Evolutionary conservation across 2,797 vertebrate genomes (phyloP), one percentile per base, ranked within the genome.

Genomic region (Phyllotis vaccarum): DNA sequence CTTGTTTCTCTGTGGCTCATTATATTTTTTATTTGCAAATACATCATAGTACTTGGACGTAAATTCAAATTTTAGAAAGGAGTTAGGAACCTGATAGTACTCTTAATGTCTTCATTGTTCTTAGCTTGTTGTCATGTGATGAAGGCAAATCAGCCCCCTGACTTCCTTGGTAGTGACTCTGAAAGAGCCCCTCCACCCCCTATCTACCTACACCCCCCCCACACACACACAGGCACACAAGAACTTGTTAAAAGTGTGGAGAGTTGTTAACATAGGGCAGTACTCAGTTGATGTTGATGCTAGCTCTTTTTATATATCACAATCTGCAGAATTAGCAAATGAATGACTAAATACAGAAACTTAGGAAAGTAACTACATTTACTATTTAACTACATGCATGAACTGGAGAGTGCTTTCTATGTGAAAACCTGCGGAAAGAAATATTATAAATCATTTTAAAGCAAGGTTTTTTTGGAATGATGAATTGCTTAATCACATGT

Each of bases 371-470:
- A 86, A 58, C n/a, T 86, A 16, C 17, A 34, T 37, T 27, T 68
- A 86, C 10, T 24, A 34, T 37, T 27, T 68, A 86, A 56, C 21
- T 34, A 11, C 31, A 40, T 13, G 37, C 43, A 40, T 78, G 83
- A 66, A 74, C 13, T 49, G 22, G 52, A 90, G 13, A 29, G 2
- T 5, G 79, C 76, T 90, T 85, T 85, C 2, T 72, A 31, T 82
- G 34, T 58, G 24, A 92, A 86, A 92, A 79, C 60, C 0, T 43
- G 22, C 5, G 0, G 0, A 21, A 17, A 9, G 29, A 93, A 56
- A 58, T 90, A 81, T 17, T 82, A 81, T 91, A 80, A 86, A 80
- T 79, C 62, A 62, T 60, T 88, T n/a, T 60, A 10, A 93, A 90
- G 14, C 66, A 80, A 93, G 80, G 3, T 1, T 58, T 43, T 94